phyloP scores from a whole-genome alignment of 1,140 invertebrate genomes.

The Colletes gigas region DNA sequence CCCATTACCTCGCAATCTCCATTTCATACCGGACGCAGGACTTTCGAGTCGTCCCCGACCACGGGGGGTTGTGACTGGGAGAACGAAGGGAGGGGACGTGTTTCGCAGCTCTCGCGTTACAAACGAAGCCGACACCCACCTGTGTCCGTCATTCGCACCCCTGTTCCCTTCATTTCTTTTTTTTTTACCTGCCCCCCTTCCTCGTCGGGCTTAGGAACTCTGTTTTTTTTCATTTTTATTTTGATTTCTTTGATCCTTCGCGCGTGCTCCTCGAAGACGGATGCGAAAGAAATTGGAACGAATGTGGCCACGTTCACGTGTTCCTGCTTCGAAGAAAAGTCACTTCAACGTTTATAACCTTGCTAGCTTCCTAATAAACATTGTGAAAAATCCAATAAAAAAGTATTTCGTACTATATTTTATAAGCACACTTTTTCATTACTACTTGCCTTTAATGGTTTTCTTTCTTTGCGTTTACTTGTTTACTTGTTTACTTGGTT shows the following conservation, averaged over 20 bases:
- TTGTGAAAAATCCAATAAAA: too few relatives aligned
- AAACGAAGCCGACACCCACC: constrained; percentile 68
- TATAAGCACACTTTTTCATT: too few relatives aligned
- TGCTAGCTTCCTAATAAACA: too few relatives aligned
- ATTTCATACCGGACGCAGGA: constrained; percentile 38
- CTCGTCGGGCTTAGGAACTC: background rate
- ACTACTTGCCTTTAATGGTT: too few relatives aligned
- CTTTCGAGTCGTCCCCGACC: constrained; percentile 6
- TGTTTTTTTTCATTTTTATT: background rate
- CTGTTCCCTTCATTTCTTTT: constrained; percentile 13
- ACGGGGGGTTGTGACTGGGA: constrained; percentile 14
- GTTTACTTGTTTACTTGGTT: too few relatives aligned
- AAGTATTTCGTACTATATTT: too few relatives aligned
- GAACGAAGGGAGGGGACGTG: constrained; percentile 23
- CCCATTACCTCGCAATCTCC: constrained; percentile 38
- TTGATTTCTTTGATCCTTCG: background rate
- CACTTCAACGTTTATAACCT: too few relatives aligned
- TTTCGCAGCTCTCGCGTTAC: constrained; percentile 60
- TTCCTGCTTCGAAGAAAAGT: too few relatives aligned
- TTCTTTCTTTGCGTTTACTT: too few relatives aligned
- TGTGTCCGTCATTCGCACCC: constrained; percentile 55
- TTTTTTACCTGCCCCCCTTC: constrained; percentile 20
- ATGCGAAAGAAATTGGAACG: too few relatives aligned
- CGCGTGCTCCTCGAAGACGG: background rate
- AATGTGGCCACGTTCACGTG: too few relatives aligned